phyloP scores from a whole-genome alignment of 1,140 invertebrate genomes.

The Leptinotarsa lineolata region DNA sequence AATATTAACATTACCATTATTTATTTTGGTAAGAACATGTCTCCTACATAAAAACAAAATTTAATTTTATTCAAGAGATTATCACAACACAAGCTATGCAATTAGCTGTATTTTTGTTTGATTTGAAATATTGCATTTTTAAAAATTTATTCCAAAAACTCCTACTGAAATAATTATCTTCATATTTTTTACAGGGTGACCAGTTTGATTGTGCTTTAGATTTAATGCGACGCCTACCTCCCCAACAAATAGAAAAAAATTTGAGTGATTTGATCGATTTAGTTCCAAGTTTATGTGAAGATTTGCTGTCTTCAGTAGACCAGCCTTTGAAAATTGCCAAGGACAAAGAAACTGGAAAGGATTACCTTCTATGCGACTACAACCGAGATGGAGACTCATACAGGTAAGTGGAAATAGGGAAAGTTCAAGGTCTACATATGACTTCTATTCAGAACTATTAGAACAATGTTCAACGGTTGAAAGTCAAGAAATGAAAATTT shows the following conservation, averaged over 20 bases:
- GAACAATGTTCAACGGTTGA: not conserved
- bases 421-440: too few species aligned
- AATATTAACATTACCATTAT: too few species aligned
- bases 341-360: constrained; percentile 92
- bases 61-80: too few species aligned
- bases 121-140: too few species aligned
- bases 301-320: constrained; percentile 96
- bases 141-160: too few species aligned
- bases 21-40: too few species aligned
- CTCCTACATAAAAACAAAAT: too few species aligned
- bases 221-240: constrained; percentile 96
- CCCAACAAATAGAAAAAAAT: constrained; percentile 99
- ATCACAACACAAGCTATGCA: too few species aligned
- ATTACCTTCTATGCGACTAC: constrained; percentile 98
- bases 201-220: constrained; percentile 98
- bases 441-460: not conserved
- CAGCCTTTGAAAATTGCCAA: constrained; percentile 97
- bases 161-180: not conserved
- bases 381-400: constrained; percentile 99
- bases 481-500: too few species aligned
- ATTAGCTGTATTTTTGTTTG: too few species aligned
- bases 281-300: constrained; percentile 94
- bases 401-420: constrained; percentile 61
- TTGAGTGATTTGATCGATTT: constrained; percentile 96
- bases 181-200: constrained; percentile 76